Base-by-base conservation (phyloP, 2,113 vertebrate species). In the Camelus dromedarius region DNA sequence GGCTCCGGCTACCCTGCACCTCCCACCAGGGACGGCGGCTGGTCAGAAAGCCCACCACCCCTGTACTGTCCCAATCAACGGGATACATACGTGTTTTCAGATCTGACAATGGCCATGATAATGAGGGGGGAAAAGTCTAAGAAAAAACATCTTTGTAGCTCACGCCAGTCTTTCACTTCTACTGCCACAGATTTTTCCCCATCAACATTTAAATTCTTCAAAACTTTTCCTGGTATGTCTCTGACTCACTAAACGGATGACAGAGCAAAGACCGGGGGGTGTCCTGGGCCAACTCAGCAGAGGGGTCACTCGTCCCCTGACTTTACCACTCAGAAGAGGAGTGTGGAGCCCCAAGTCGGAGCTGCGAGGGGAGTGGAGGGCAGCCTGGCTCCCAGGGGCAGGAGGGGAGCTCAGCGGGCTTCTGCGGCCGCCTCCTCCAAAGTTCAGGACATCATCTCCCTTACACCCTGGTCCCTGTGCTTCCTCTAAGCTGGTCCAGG, bases 371-470 rank as follows among this genome's bases (percentile, higher is more conserved):
- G 26, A 30, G 42, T 12, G 19, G 9, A 7, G 26, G 73, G 7
- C 3, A 18, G 18, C 15, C 13, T 50, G 2, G 2, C 6, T 9
- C 32, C 38, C 80, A 38, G 83, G 38, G 89, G 28, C 52, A 52
- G 50, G 56, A 38, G 38, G n/a, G 19, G 20, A 26, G 32, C 19
- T 50, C 24, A n/a, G 26, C 11, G 22, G 38, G 35, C 26, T 30
- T 9, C 66, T 38, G 22, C 16, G 32, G 2, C 32, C 5, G 7
- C 54, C 15, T 67, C 32, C 20, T 60, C 66, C 6, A 38, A 72
- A 0, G 0, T 12, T 48, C 9, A 10, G 24, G 12, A 52, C 42
- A 60, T 6, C 19, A 18, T 4, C 4, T 13, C 32, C 38, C 30
- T n/a, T 22, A 24, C 4, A 4, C 30, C 12, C 30, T 4, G 6